A percentile compares a stretch with the other conserved stretches of the same genome.
These are phyloP conservation scores for Bubalus kerabau DNA, from an alignment of 2,113 vertebrate genomes.

Conservation along the genomic window DNA sequence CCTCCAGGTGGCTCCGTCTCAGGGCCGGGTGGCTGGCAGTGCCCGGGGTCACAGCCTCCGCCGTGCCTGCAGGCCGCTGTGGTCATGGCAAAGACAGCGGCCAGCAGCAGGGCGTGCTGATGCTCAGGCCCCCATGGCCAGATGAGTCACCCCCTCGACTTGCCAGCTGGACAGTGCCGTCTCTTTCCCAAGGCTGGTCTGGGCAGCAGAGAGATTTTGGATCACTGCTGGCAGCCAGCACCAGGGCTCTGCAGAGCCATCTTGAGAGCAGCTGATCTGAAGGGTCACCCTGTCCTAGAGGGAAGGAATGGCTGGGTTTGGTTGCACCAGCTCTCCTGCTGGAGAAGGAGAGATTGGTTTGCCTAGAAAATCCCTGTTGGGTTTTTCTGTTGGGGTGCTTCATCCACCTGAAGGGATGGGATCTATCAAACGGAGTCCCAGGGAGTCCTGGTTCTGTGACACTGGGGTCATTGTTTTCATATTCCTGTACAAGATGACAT, in stretches of 20 bases:
- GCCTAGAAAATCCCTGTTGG: neutral
- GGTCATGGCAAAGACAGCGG: neutral
- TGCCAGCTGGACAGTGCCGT: constrained; percentile 59
- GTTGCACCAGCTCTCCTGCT: neutral
- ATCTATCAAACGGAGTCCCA: neutral
- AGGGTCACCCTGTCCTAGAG: neutral
- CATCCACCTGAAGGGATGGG: neutral
- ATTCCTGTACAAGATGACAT: neutral
- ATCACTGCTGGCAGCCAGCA: constrained; percentile 37
- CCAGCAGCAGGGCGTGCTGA: constrained; percentile 9
- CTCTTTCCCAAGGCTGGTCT: constrained; percentile 38
- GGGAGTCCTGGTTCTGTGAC: neutral
- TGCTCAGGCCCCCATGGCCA: constrained; percentile 8
- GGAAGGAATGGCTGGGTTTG: neutral
- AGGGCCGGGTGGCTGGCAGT: neutral
- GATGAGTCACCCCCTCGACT: constrained; percentile 65
- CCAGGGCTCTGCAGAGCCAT: constrained; percentile 33
- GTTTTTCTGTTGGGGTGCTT: neutral
- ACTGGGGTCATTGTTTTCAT: neutral
- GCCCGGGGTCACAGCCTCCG: neutral
- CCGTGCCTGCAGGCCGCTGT: constrained; percentile 8
- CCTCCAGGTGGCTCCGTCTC: neutral
- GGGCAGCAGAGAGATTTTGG: constrained; percentile 26
- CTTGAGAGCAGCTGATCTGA: neutral
- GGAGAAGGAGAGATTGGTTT: neutral